Percentiles rank a stretch among this genome's conserved stretches.
Conservation (phyloP, 92 coral and sea anemone species). For the Paragorgia papillata region DNA sequence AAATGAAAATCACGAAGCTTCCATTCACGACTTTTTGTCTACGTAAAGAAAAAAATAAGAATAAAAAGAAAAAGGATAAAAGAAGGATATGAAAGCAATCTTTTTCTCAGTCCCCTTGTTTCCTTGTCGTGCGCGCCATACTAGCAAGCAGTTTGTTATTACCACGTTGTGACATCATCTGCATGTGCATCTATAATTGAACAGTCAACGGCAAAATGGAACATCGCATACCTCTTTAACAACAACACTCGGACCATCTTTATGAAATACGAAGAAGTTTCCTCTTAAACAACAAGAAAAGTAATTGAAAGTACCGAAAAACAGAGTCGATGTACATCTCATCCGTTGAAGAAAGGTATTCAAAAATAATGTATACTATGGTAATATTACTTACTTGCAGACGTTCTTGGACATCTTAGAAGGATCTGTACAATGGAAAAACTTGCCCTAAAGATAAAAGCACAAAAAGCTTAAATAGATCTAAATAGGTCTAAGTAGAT, state of each 20-base stretch:
- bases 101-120: no score
- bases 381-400: slow-evolving; percentile 83
- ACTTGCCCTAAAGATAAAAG: slow-evolving; percentile 64
- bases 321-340: no score
- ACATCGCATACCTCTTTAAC: background rate
- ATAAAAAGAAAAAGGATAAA: background rate
- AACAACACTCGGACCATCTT: background rate
- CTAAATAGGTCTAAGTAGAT: no score
- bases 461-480: no score
- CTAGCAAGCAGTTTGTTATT: no score
- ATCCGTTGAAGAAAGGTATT: background rate
- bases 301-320: background rate
- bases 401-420: slow-evolving; percentile 62
- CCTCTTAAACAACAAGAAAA: background rate
- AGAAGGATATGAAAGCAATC: no score
- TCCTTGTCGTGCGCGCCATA: no score
- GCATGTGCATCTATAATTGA: no score
- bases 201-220: no score
- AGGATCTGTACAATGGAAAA: slow-evolving; percentile 73
- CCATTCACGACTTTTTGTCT: slow-evolving; percentile 75
- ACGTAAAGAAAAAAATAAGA: slow-evolving; percentile 26
- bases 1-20: slow-evolving; percentile 63
- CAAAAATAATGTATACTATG: background rate
- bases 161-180: no score
- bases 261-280: background rate